A percentile compares a stretch with the other conserved stretches of the same genome.
phyloP scores from a whole-genome alignment of 2,888 invertebrate genomes.

The Galeopsomyia nigrocyanea region DNA sequence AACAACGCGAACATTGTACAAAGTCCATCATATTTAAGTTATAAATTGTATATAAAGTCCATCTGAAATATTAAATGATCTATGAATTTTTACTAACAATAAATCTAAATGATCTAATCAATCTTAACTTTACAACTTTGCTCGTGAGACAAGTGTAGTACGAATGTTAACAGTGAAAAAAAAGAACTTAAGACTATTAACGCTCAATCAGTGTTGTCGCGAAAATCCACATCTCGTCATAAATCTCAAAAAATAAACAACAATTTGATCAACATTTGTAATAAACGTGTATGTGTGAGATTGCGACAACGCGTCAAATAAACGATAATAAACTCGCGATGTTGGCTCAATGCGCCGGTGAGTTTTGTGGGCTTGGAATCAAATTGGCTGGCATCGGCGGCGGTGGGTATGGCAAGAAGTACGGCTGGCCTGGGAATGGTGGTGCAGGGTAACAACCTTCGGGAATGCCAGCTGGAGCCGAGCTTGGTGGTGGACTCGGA shows the following conservation, averaged over 20 bases:
- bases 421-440: slow-evolving; percentile 33
- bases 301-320: background rate
- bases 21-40: slow-evolving; percentile 38
- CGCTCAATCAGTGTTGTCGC: slow-evolving; percentile 10
- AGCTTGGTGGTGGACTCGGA: slow-evolving; percentile 18
- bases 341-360: slow-evolving; percentile 9
- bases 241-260: background rate
- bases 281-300: background rate
- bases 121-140: slow-evolving; percentile 43
- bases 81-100: slow-evolving; percentile 38
- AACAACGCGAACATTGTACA: slow-evolving; percentile 39
- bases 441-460: slow-evolving; percentile 29
- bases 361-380: slow-evolving; percentile 12
- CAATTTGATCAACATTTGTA: background rate
- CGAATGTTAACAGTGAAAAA: slow-evolving; percentile 42
- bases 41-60: slow-evolving; percentile 37
- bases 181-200: slow-evolving; percentile 27
- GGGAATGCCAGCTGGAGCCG: slow-evolving; percentile 6
- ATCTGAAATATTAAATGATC: slow-evolving; percentile 31
- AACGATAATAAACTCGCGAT: slow-evolving; percentile 17
- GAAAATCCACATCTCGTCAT: background rate
- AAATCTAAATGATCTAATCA: slow-evolving; percentile 36
- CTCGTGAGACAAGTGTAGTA: slow-evolving; percentile 32
- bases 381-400: slow-evolving; percentile 13
- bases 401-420: slow-evolving; percentile 39